Conservation (phyloP, 2,797 vertebrate species). For the Adelosebastes latens region DNA sequence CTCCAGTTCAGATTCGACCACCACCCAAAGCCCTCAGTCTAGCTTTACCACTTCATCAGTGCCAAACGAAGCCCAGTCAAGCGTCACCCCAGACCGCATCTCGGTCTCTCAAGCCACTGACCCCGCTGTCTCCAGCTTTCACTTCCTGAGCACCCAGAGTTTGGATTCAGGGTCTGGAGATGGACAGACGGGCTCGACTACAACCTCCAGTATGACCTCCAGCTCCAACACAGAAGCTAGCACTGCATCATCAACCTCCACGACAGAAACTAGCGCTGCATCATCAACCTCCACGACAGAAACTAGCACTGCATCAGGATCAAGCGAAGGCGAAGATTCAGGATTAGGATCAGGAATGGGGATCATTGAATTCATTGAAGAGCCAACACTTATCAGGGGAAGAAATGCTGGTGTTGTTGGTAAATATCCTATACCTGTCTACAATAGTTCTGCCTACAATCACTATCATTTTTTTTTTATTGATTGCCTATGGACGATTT, state of each 20-base stretch:
- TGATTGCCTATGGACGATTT: neutral
- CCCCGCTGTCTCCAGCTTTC: neutral
- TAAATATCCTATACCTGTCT: neutral
- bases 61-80: neutral
- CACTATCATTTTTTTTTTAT: neutral
- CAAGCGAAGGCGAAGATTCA: neutral
- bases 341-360: neutral
- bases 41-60: neutral
- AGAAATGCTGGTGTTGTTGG: rapidly evolving
- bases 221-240: neutral
- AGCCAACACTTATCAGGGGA: neutral
- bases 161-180: neutral
- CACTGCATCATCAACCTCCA: neutral
- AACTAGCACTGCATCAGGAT: neutral
- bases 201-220: neutral
- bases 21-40: neutral
- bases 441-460: neutral
- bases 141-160: neutral
- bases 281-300: neutral
- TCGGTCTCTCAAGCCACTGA: neutral
- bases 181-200: neutral
- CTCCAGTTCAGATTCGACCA: neutral
- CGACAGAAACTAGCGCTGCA: neutral
- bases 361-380: too few relatives aligned
- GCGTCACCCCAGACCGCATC: neutral